Percentiles rank a stretch among this genome's conserved stretches.
phyloP scores from a whole-genome alignment of 2,797 vertebrate species.

The Periophthalmus magnuspinnatus region DNA sequence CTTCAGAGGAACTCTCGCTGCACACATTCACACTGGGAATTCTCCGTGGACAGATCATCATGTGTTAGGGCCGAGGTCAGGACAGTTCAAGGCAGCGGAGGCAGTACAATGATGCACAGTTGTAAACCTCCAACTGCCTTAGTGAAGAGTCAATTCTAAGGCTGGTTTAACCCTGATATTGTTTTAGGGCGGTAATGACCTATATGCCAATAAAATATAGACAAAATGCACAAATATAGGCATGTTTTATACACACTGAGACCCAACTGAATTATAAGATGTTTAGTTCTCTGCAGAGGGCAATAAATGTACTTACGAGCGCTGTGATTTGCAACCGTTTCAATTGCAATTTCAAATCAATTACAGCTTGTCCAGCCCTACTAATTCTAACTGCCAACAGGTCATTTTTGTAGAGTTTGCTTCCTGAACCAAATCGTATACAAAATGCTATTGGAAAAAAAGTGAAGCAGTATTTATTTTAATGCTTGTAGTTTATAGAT shows the following conservation, averaged over 20 bases:
- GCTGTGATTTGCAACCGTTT: not conserved
- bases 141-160: conserved; percentile 11
- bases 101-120: conserved; percentile 40
- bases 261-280: not conserved
- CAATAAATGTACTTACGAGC: not conserved
- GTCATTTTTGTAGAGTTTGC: not conserved
- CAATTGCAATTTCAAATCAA: not conserved
- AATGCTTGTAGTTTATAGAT: not conserved
- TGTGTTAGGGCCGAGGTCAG: conserved; percentile 58
- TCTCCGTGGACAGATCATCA: conserved; percentile 54
- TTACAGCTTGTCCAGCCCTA: not conserved
- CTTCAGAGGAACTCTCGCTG: conserved; percentile 52
- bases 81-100: conserved; percentile 49
- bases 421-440: not conserved
- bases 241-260: not conserved
- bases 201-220: not conserved
- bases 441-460: not conserved
- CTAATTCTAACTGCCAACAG: not conserved
- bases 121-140: conserved; percentile 22
- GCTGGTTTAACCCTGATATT: conserved; percentile 12
- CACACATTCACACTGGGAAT: conserved; percentile 49
- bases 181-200: conserved; percentile 1
- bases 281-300: not conserved
- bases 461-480: not conserved
- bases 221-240: not conserved